Evolutionary conservation across 2,888 invertebrate genomes (phyloP).

Genomic region (Neoaliturus tenellus): DNA sequence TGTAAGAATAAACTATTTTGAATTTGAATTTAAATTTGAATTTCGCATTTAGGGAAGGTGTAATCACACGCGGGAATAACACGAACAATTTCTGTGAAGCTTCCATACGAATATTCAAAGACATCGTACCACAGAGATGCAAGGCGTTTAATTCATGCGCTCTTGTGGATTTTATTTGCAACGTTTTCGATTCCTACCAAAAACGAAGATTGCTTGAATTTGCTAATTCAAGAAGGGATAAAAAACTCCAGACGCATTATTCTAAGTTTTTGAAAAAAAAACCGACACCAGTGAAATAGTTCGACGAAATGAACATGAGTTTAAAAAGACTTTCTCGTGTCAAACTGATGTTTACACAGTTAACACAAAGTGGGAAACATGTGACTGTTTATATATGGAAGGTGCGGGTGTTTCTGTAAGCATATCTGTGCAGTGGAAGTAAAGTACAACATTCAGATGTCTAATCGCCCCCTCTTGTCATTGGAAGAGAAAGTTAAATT

Average conservation of each 20-base stretch:
- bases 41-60: not conserved
- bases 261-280: not conserved
- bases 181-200: not conserved
- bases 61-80: conserved; percentile 1
- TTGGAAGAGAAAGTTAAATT: not conserved
- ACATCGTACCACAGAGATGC: conserved; percentile 1
- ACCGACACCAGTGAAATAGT: not conserved
- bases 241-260: not conserved
- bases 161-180: conserved; percentile 24
- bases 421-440: not conserved
- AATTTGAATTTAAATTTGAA: too few species aligned
- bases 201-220: not conserved
- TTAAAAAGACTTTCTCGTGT: too few species aligned
- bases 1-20: too few species aligned
- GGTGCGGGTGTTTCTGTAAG: conserved; percentile 10
- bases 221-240: not conserved
- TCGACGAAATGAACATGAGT: not conserved
- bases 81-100: conserved; percentile 32
- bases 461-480: not conserved
- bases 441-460: not conserved
- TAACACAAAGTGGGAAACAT: not conserved
- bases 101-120: not conserved
- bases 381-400: conserved; percentile 5
- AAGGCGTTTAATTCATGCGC: conserved; percentile 15
- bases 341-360: too few species aligned